A percentile compares a stretch with the other conserved stretches of the same genome.
Evolutionary conservation across 2,113 vertebrate genomes (phyloP).

Genomic region (Orycteropus afer): DNA sequence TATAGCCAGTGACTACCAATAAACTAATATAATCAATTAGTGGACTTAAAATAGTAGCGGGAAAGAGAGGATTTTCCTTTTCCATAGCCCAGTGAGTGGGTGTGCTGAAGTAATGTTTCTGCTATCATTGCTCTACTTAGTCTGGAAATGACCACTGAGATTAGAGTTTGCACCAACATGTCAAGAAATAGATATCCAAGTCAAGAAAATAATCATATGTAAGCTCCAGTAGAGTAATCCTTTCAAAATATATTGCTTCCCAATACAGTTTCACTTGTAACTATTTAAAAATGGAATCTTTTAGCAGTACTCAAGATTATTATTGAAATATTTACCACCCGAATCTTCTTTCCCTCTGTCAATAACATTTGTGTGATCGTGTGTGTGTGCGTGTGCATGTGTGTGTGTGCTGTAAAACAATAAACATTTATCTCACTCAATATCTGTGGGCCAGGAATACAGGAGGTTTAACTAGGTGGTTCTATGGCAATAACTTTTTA

Average conservation of each 20-base stretch:
- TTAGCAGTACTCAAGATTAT: neutral
- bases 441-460: no score
- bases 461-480: no score
- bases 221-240: neutral
- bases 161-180: neutral
- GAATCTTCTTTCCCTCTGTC: neutral
- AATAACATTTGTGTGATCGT: no score
- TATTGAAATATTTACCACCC: neutral
- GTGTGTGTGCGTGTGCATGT: no score
- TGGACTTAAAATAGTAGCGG: neutral
- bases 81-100: no score
- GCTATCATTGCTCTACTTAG: neutral
- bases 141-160: neutral
- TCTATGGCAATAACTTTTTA: neutral
- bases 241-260: conserved; percentile 39
- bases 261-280: conserved; percentile 33
- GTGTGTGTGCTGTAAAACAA: neutral
- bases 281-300: neutral
- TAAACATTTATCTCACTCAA: no score
- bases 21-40: neutral
- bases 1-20: neutral
- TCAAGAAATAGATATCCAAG: neutral
- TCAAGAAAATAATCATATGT: neutral
- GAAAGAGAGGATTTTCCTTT: neutral
- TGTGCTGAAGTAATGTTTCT: neutral